Evolutionary conservation across 2,797 vertebrate species (phyloP), one percentile per base, ranked within the genome.

Genomic region (Loris lydekkerianus): DNA sequence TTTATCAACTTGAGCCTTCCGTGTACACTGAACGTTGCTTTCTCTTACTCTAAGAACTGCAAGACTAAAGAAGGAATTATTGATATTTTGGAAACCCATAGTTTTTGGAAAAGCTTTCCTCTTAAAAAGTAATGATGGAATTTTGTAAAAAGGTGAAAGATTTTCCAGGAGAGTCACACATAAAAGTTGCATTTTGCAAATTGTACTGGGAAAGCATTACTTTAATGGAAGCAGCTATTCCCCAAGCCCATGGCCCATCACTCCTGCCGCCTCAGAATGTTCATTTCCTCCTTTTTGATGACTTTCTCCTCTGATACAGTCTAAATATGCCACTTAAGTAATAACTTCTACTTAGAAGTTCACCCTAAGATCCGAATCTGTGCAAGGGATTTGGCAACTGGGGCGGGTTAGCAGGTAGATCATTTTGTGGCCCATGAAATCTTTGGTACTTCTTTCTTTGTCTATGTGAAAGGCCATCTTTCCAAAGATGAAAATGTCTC

Each of bases 61-160:
- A 43, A 31, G 75, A 43, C 46, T 23, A 3, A 76, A 37, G n/a
- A 65, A 82, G 20, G 43, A 86, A 53, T 73, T 40, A 60, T 6
- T 65, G 85, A 15, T 81, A 81, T 86, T 86, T 89, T 13, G 70
- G 93, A 94, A 96, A 82, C 7, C n/a, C 49, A 65, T 11, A 56
- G 17, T 72, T 76, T 95, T 96, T 40, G n/a, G 93, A 90, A 97
- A 95, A 91, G 40, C 49, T 88, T 92, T 89, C 70, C 3, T n/a
- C 17, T 34, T 40, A 56, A 95, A 96, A 95, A 89, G 53, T 96
- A 97, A 95, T 97, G 93, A 95, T 87, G 65, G 78, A 93, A 95
- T 96, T 93, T 88, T 40, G 86, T 78, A 72, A 92, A 92, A 89
- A 72, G 89, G 90, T 86, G 92, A 95, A 75, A 88, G 85, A 76